Conservation (phyloP, 1,140 invertebrate species). For the Elymnias hypermnestra region DNA sequence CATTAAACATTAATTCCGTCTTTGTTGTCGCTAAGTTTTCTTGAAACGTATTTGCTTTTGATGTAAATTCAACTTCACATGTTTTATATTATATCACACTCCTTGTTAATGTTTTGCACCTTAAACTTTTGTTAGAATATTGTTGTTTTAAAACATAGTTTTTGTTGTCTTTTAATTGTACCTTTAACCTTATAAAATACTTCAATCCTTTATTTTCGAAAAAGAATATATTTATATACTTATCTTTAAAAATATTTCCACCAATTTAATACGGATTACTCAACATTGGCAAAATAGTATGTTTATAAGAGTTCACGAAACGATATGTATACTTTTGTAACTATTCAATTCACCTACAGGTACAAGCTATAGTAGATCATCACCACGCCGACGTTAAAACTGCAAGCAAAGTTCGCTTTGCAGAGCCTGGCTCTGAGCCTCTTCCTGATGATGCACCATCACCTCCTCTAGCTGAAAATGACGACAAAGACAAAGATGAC, state of each 20-base stretch:
- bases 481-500: slow-evolving; percentile 64
- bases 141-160: neutral
- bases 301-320: neutral
- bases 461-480: slow-evolving; percentile 61
- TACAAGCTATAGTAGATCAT: slow-evolving; percentile 94
- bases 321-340: neutral
- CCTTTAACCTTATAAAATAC: neutral
- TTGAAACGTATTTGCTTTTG: neutral
- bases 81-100: neutral
- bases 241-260: too few species aligned
- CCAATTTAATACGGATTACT: too few species aligned
- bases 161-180: neutral
- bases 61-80: neutral
- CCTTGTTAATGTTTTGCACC: slow-evolving; percentile 1
- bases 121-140: neutral
- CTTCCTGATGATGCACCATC: slow-evolving; percentile 55
- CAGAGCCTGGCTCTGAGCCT: slow-evolving; percentile 78
- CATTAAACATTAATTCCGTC: neutral
- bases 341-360: too few species aligned
- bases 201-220: too few species aligned
- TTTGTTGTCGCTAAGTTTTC: neutral
- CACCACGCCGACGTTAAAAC: slow-evolving; percentile 88
- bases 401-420: slow-evolving; percentile 90
- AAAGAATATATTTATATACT: too few species aligned
- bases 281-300: neutral